These are phyloP conservation scores for Exephanes ischioxanthus DNA, from an alignment of 2,888 invertebrate species.

Conservation along the genomic window DNA sequence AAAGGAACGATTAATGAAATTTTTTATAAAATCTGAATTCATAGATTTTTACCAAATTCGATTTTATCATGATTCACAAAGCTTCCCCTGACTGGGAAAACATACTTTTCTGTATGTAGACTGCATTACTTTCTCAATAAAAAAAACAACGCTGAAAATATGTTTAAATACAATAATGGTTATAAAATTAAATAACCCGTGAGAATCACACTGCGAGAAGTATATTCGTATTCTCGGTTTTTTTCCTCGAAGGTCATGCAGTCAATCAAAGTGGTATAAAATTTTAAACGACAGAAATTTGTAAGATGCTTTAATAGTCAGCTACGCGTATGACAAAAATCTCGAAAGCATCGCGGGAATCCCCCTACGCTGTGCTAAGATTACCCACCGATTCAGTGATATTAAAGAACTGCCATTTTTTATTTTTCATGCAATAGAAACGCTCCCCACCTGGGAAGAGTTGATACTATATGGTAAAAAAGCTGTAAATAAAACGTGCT, in stretches of 20 bases:
- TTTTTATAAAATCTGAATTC: not conserved
- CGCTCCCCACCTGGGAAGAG: conserved; percentile 84
- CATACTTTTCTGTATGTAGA: not conserved
- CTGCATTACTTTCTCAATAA: not conserved
- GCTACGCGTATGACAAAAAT: not conserved
- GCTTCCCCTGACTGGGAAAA: not conserved
- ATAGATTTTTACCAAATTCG: not conserved
- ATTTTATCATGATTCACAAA: not conserved
- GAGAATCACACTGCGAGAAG: not conserved
- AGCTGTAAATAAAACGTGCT: conserved; percentile 76
- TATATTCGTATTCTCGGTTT: not conserved
- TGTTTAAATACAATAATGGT: not conserved
- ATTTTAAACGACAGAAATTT: not conserved
- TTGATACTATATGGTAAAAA: conserved; percentile 84
- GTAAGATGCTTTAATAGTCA: not conserved
- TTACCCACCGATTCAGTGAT: conserved; percentile 48
- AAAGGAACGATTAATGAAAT: not conserved
- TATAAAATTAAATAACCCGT: not conserved
- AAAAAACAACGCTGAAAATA: not conserved
- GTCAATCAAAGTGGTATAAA: not conserved
- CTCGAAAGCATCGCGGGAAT: conserved; percentile 11
- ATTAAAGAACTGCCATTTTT: conserved; percentile 74
- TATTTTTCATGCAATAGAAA: conserved; percentile 82
- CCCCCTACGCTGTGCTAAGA: not conserved
- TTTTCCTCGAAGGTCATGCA: not conserved